Evolutionary conservation across 2,797 vertebrate species (phyloP), one percentile per base, ranked within the genome.

Genomic region (Paedocypris micromegethes): DNA sequence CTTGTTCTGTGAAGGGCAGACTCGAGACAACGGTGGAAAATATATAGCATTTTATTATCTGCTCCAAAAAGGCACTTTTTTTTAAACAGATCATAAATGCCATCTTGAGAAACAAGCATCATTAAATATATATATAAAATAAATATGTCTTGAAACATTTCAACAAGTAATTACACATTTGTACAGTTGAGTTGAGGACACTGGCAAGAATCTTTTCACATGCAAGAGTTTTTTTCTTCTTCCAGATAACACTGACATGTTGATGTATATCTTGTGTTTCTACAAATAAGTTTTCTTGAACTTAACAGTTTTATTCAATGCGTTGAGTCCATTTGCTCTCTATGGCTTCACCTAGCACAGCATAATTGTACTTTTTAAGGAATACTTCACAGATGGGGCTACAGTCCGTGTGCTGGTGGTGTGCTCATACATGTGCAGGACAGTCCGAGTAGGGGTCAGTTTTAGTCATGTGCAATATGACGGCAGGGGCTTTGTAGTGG

Each of bases 381-480:
- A 37, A 64, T 59, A 43, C 69, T 49, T 72, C 55, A 63, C 42
- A 46, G 5, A 66, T 55, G 68, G 65, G 68, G 62, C 72, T 68
- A 71, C 52, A 63, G 51, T 68, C 52, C 72, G 59, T 50, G 47
- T 65, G 5, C 43, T 66, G 6, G 38, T 52, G 59, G 43, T 59
- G 40, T 49, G 61, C 67, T 90, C 84, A 98, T 85, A 98, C 93
- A 1, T 95, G 95, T 0, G 95, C 93, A 2, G 95, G 95, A 82
- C 88, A 93, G 83, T 98, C 95, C 78, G 93, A 88, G 81, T 94
- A 93, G 0, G 91, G 90, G 81, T 98, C 95, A 2, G 93, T 89
- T 84, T 99, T 98, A 86, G 91, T 90, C 90, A 94, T 91, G 86
- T 96, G 94, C 82, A 97, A 88, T 78, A 94, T 89, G 80, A 93